phyloP scores from a whole-genome alignment of 2,797 vertebrate genomes.

The Myoxocephalus aenaeus region DNA sequence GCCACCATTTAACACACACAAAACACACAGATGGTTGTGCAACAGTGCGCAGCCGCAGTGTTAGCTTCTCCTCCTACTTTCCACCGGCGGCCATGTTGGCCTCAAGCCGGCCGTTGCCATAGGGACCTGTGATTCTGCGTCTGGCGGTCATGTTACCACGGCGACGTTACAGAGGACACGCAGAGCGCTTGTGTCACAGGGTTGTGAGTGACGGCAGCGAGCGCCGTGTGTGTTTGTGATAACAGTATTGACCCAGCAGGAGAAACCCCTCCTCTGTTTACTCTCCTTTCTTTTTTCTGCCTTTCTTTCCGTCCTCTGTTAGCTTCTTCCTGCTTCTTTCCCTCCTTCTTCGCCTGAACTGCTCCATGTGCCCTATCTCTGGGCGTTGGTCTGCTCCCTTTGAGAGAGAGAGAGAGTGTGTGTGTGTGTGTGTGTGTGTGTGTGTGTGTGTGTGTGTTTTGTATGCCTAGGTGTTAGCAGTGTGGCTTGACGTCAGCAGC shows the following conservation, averaged over 20 bases:
- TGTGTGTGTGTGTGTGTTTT: slow-evolving; percentile 25
- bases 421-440: too few species aligned
- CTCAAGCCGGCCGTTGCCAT: slow-evolving; percentile 22
- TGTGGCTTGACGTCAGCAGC: slow-evolving; percentile 38
- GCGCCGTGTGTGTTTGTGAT: slow-evolving; percentile 35
- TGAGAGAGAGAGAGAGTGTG: too few species aligned
- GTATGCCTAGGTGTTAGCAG: slow-evolving; percentile 41
- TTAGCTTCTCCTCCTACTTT: slow-evolving; percentile 51
- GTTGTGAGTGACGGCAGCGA: slow-evolving; percentile 36
- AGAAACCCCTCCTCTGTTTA: slow-evolving; percentile 70
- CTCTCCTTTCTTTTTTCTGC: slow-evolving; percentile 47
- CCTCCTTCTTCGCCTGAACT: background rate
- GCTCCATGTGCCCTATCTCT: slow-evolving; percentile 42
- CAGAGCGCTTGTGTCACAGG: background rate
- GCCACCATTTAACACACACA: slow-evolving; percentile 36
- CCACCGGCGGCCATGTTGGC: slow-evolving; percentile 55
- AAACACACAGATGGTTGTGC: slow-evolving; percentile 44
- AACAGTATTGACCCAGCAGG: slow-evolving; percentile 68
- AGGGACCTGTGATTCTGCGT: slow-evolving; percentile 41
- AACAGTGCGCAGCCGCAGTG: slow-evolving; percentile 54
- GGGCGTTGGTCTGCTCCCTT: slow-evolving; percentile 46
- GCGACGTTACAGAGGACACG: slow-evolving; percentile 6
- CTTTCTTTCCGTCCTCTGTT: slow-evolving; percentile 58
- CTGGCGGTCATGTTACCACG: slow-evolving; percentile 11
- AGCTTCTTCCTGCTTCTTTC: slow-evolving; percentile 54